Base-by-base conservation (phyloP, 92 coral and sea anemone genomes). In the Meandrina meandrites region DNA sequence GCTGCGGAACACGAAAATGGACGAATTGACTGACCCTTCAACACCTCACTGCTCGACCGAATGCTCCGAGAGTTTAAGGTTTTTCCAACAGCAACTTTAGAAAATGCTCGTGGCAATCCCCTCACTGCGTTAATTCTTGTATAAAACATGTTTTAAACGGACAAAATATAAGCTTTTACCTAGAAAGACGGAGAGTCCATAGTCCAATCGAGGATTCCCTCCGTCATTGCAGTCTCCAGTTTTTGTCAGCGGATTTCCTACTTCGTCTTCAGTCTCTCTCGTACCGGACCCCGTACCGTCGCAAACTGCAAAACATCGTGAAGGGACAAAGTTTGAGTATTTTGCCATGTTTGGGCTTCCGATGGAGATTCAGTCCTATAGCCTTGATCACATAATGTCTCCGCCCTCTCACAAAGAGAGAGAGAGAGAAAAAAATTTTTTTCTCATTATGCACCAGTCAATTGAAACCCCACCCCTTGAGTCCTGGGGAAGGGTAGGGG, bases 1-100 rank as follows among this genome's bases (percentile, higher is more conserved):
- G 78, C 79, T 51, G 47, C 84, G 15, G 91, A 90, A 28, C 84
- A 75, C 15, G 92, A 90, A 90, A 90, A 80, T 16, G 28, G 67
- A 37, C 91, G 92, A 74, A 79, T 15, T 30, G 47, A 69, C 42
- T 35, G 48, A 54, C 24, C 30, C 51, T 21, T 54, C 27, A 73
- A 53, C 51, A 9, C 80, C 37, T 57, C 80, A 21, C 67, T 28
- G 56, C 47, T 58, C 18, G 34, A 81, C 31, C 47, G 72, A 48
- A 27, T 27, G 24, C 17, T 27, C 36, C 28, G 58, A 17, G 75
- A 42, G 58, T 66, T 12, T 15, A 37, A 73, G 12, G 24, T 30
- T 11, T 35, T 56, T 28, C 35, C 45, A 70, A 48, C 45, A 28
- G 30, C 27, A 83, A 56, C 35, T 71, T 71, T 83, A 22, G 86